These are phyloP conservation scores for Dryomyza anilis DNA, from an alignment of 2,888 invertebrate genomes.

Conservation along the genomic window DNA sequence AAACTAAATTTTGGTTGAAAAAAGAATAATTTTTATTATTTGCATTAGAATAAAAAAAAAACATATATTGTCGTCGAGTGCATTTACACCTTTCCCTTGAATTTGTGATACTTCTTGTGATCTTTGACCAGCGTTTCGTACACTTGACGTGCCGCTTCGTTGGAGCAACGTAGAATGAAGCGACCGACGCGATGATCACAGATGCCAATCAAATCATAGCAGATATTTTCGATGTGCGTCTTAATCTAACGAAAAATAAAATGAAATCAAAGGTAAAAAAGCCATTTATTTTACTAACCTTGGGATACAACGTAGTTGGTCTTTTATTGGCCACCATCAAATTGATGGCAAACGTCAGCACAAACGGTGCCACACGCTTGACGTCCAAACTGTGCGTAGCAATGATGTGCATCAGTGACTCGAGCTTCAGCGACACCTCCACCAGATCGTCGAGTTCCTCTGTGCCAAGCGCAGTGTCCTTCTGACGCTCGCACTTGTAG, in stretches of 20 bases:
- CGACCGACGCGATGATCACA: slow-evolving; percentile 58
- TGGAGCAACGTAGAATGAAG: slow-evolving; percentile 57
- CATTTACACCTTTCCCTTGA: slow-evolving; percentile 56
- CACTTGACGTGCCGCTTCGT: slow-evolving; percentile 56
- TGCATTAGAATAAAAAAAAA: neutral
- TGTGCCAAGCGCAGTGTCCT: slow-evolving; percentile 45
- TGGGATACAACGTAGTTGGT: slow-evolving; percentile 57
- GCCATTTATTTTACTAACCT: slow-evolving; percentile 41
- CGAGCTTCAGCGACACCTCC: slow-evolving; percentile 52
- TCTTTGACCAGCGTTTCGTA: slow-evolving; percentile 56
- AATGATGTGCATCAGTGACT: slow-evolving; percentile 50
- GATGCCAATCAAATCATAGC: slow-evolving; percentile 54
- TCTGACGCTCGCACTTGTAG: slow-evolving; percentile 55
- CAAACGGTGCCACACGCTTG: slow-evolving; percentile 58
- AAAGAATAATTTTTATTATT: neutral
- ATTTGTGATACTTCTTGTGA: slow-evolving; percentile 58
- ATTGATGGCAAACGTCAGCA: slow-evolving; percentile 53
- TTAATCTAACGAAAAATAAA: slow-evolving; percentile 50
- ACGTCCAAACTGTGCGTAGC: slow-evolving; percentile 47
- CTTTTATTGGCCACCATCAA: slow-evolving; percentile 55
- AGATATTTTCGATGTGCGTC: slow-evolving; percentile 55
- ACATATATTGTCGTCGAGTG: neutral
- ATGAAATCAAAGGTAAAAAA: neutral
- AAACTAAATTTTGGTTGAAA: too few species aligned
- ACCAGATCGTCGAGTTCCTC: slow-evolving; percentile 52